These are phyloP conservation scores for Caenorhabditis drosophilae DNA, from an alignment of 2,888 invertebrate species.

Conservation along the genomic window DNA sequence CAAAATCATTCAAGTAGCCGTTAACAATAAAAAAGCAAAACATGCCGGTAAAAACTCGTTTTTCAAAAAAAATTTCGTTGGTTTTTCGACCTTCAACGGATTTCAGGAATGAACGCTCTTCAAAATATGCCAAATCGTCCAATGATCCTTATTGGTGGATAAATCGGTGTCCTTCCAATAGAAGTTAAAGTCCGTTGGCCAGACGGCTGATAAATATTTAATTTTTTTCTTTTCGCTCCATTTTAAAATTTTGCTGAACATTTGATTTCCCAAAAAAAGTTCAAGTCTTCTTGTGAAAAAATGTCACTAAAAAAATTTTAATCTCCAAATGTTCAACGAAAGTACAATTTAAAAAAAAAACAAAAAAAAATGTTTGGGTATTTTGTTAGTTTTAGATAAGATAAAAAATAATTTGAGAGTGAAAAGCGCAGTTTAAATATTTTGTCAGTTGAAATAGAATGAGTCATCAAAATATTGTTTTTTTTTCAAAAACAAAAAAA, in stretches of 20 bases:
- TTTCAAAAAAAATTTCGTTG: too few relatives aligned
- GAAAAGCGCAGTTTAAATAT: neutral
- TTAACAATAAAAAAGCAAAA: conserved; percentile 85
- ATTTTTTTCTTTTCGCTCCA: too few relatives aligned
- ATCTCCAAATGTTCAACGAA: too few relatives aligned
- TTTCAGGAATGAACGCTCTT: conserved; percentile 93
- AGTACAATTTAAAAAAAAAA: too few relatives aligned
- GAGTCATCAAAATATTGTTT: neutral
- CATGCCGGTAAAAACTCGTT: conserved; percentile 83
- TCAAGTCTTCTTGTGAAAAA: conserved; percentile 1
- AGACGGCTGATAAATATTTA: too few relatives aligned
- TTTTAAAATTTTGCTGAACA: too few relatives aligned
- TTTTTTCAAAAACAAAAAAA: neutral
- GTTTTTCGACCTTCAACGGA: too few relatives aligned
- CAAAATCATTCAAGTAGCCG: conserved; percentile 81
- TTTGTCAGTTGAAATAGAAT: neutral
- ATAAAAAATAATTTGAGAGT: neutral
- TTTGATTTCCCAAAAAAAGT: too few relatives aligned
- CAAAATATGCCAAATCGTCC: conserved; percentile 94
- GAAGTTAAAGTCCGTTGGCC: too few relatives aligned
- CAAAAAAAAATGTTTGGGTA: neutral
- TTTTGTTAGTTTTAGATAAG: neutral
- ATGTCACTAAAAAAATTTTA: neutral
- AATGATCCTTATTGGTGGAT: conserved; percentile 99
- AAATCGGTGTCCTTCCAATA: too few relatives aligned